Conservation (phyloP, 2,888 invertebrate species). For the Drosophila pseudotalamancana region DNA sequence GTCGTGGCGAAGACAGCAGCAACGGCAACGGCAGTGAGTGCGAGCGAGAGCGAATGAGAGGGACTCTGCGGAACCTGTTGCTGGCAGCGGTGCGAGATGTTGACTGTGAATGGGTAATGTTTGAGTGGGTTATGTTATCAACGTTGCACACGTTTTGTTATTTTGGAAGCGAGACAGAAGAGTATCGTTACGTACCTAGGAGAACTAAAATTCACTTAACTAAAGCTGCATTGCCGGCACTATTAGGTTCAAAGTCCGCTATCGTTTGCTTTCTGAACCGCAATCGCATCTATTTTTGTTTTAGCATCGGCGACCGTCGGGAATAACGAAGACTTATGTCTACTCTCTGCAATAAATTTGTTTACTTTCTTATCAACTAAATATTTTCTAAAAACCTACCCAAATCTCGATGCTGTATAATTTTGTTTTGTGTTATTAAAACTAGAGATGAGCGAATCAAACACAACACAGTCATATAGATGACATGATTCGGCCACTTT, state of each 20-base stretch:
- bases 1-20: constrained; percentile 30
- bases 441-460: constrained; percentile 23
- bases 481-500: neutral
- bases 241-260: constrained; percentile 42
- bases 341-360: neutral
- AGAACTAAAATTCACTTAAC: constrained; percentile 12
- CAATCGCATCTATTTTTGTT: constrained; percentile 6
- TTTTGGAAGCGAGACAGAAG: constrained; percentile 4
- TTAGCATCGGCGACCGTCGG: constrained; percentile 2
- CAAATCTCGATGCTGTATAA: constrained; percentile 7
- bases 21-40: neutral
- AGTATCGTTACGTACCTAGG: constrained; percentile 25
- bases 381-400: constrained; percentile 6
- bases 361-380: constrained; percentile 19
- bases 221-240: constrained; percentile 36
- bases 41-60: constrained; percentile 6
- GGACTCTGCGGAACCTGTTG: constrained; percentile 51
- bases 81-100: constrained; percentile 29
- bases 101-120: constrained; percentile 31
- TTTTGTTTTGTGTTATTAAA: constrained; percentile 22
- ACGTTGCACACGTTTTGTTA: neutral
- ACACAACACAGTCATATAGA: neutral
- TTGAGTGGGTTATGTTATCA: constrained; percentile 34
- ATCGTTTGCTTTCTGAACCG: neutral
- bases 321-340: neutral